Conservation (phyloP, 2,888 invertebrate species). For the Protophormia terraenovae region DNA sequence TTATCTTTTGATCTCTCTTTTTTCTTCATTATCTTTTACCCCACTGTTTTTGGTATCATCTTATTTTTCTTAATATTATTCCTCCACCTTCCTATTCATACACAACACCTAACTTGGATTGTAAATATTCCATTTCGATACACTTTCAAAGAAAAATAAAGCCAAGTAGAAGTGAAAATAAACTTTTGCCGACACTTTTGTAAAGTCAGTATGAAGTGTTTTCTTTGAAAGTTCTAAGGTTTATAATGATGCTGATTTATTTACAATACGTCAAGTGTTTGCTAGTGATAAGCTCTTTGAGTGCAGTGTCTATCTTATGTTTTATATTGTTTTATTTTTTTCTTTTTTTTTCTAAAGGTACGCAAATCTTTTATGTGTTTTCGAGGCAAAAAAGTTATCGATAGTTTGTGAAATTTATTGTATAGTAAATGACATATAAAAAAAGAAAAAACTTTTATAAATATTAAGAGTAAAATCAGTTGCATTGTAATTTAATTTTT, state of each 20-base stretch:
- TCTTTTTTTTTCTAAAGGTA: background rate
- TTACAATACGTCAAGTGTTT: slow-evolving; percentile 62
- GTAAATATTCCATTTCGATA: background rate
- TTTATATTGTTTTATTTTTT: background rate
- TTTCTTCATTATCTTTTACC: background rate
- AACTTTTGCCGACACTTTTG: slow-evolving; percentile 43
- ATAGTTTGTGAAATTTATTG: slow-evolving; percentile 32
- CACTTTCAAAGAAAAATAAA: background rate
- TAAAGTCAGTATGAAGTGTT: slow-evolving; percentile 53
- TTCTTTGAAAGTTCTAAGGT: slow-evolving; percentile 39
- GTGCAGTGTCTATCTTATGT: background rate
- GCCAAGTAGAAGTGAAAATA: background rate
- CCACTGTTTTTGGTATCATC: background rate
- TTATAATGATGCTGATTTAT: slow-evolving; percentile 64
- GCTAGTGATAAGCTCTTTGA: slow-evolving; percentile 46
- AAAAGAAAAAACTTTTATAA: background rate
- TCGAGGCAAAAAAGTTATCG: slow-evolving; percentile 29
- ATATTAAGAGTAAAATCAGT: background rate
- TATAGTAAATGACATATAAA: background rate
- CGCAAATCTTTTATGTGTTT: background rate
- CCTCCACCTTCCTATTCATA: background rate
- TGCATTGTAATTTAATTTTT: too few relatives aligned
- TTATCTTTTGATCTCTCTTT: too few relatives aligned
- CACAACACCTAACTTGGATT: background rate
- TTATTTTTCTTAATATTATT: background rate